Evolutionary conservation across 2,888 invertebrate genomes (phyloP).

Genomic region (Thecocarcelia acutangulata): DNA sequence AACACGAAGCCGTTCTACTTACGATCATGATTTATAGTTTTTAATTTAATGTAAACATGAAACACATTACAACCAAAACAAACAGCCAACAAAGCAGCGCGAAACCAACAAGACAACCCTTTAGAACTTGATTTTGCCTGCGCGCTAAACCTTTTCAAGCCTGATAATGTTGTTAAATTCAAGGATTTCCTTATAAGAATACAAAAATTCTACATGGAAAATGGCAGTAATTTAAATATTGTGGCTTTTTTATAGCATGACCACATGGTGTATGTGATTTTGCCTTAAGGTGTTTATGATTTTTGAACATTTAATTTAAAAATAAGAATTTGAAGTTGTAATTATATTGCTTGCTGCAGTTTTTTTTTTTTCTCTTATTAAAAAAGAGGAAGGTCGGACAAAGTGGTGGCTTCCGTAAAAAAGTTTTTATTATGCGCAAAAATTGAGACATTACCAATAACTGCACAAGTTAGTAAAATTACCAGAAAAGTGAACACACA

Average conservation of each 20-base stretch:
- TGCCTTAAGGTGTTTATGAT: too few species aligned
- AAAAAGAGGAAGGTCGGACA: too few species aligned
- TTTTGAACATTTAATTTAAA: too few species aligned
- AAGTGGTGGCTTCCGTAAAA: too few species aligned
- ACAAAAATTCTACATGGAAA: background rate
- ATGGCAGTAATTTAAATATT: conserved; percentile 1
- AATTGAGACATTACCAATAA: conserved; percentile 44
- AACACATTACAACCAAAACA: conserved; percentile 26
- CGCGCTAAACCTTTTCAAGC: conserved; percentile 8
- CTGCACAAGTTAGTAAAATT: background rate
- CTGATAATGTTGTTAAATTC: conserved; percentile 3
- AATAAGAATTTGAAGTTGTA: too few species aligned
- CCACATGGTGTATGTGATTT: background rate
- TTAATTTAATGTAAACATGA: conserved; percentile 65
- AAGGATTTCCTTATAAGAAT: conserved; percentile 9
- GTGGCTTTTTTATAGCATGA: background rate
- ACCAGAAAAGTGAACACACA: background rate
- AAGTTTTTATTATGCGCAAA: background rate
- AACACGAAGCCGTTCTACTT: conserved; percentile 51
- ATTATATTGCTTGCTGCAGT: too few species aligned
- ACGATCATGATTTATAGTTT: conserved; percentile 64
- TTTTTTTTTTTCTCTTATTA: too few species aligned
- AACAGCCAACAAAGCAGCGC: background rate
- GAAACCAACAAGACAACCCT: background rate
- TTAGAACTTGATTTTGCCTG: conserved; percentile 13